Conservation (phyloP, 2,113 vertebrate species). For the Misgurnus mizolepis region DNA sequence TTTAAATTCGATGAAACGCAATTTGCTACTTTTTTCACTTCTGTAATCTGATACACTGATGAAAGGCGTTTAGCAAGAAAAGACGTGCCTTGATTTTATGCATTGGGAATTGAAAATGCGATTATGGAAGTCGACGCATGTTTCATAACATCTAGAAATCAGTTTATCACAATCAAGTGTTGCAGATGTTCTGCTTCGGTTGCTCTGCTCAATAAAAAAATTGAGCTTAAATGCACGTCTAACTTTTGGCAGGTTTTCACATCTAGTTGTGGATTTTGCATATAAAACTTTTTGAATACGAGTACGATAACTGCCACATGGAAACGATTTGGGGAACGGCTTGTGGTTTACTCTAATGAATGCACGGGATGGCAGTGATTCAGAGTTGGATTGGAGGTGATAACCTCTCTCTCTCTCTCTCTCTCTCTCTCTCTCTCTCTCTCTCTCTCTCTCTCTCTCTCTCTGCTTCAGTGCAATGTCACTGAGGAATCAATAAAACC, state of each 20-base stretch:
- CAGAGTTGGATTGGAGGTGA: conserved; percentile 1
- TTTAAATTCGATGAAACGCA: too few species aligned
- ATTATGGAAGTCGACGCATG: background rate
- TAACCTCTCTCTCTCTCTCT: conserved; percentile 23
- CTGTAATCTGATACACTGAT: too few species aligned
- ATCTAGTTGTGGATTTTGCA: conserved; percentile 5
- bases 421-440: conserved; percentile 27
- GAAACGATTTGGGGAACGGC: conserved; percentile 1
- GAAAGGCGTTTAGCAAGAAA: too few species aligned
- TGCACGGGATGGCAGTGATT: conserved; percentile 6
- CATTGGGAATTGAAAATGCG: too few species aligned
- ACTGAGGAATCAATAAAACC: conserved; percentile 26
- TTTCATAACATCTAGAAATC: conserved; percentile 8
- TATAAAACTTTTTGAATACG: background rate
- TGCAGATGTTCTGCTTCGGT: conserved; percentile 11
- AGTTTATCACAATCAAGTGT: conserved; percentile 10
- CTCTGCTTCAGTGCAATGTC: conserved; percentile 13
- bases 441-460: conserved; percentile 23
- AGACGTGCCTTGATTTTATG: too few species aligned
- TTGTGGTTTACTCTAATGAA: conserved; percentile 1
- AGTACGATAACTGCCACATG: background rate
- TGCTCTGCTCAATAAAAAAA: background rate
- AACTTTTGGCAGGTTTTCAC: conserved; percentile 12
- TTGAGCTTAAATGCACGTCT: background rate
- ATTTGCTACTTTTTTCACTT: too few species aligned